Base-by-base conservation (phyloP, 2,797 vertebrate species). In the Hydrolagus colliei region DNA sequence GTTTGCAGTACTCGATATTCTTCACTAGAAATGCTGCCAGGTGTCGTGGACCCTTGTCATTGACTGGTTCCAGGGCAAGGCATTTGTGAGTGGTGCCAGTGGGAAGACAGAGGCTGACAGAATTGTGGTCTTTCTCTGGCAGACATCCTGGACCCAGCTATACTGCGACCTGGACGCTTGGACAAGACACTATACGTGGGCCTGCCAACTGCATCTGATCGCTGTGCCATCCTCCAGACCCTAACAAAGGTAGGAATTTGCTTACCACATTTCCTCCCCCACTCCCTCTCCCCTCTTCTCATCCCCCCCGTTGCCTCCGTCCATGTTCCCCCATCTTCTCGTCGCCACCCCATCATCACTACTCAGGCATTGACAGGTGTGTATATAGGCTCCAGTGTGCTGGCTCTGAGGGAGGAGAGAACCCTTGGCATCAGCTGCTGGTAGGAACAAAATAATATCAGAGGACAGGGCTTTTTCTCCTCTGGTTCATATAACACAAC, bases 111-210 rank as follows among this genome's bases (percentile, higher is more conserved):
- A 52, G 41, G 41, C 41, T 52, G 41, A 52, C 3, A 52, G 41
- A 52, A 52, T 52, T 12, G n/a, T 2, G 4, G 12, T 74, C 3
- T 85, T 52, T 41, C 52, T 8, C 20, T 20, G 1, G 0, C 87
- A 98, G 98, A 99, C 89, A 98, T 98, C 85, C 96, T 99, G 72
- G 97, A 99, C 87, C 96, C 95, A 7, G 98, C 97, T 11, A 90
- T 99, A 61, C 93, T 99, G 85, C 94, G 97, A 72, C 98, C 97
- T 0, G 98, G 98, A 0, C 96, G 97, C 9, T 91, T 99, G n/a
- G 97, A 99, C 89, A 98, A 97, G 90, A 97, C 95, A 0, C 90
- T 99, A 22, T 99, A 96, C 1, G 97, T 99, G 79, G 97, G 97
- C 63, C 93, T 99, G 86, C 98, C 98, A 0, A 95, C 95, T 1